These are phyloP conservation scores for Leptogaster cylindrica DNA, from an alignment of 2,888 invertebrate species.

Conservation along the genomic window DNA sequence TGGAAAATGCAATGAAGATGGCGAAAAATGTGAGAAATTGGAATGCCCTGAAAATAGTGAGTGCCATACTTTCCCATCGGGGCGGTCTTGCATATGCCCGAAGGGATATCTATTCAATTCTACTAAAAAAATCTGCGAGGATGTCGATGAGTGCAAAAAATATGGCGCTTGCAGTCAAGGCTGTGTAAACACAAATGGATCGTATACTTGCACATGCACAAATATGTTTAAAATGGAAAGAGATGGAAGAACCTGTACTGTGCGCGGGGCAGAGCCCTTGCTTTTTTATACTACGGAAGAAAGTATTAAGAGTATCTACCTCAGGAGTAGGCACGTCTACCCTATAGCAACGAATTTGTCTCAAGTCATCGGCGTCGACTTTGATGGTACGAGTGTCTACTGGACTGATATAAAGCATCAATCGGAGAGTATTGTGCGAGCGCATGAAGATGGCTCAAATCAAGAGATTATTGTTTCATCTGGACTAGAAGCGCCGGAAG, in stretches of 20 bases:
- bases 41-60: conserved; percentile 58
- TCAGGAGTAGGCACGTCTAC: conserved; percentile 64
- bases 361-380: conserved; percentile 71
- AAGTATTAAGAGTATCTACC: conserved; percentile 69
- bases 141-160: conserved; percentile 70
- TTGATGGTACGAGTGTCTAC: conserved; percentile 73
- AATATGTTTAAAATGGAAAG: conserved; percentile 64
- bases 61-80: conserved; percentile 63
- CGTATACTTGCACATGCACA: conserved; percentile 71
- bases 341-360: conserved; percentile 64
- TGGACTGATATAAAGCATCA: conserved; percentile 78
- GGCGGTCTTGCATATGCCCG: conserved; percentile 68
- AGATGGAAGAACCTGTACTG: conserved; percentile 67
- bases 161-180: conserved; percentile 73
- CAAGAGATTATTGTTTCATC: conserved; percentile 68
- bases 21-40: conserved; percentile 52
- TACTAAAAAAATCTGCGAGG: conserved; percentile 56
- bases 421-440: conserved; percentile 74
- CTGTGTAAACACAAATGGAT: conserved; percentile 68
- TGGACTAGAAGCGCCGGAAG: conserved; percentile 76
- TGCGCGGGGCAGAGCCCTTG: conserved; percentile 68
- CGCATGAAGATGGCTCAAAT: conserved; percentile 68
- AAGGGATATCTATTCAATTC: conserved; percentile 56
- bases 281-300: conserved; percentile 73
- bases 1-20: conserved; percentile 55